phyloP scores from a whole-genome alignment of 2,113 vertebrate species.

The Lutjanus erythropterus region DNA sequence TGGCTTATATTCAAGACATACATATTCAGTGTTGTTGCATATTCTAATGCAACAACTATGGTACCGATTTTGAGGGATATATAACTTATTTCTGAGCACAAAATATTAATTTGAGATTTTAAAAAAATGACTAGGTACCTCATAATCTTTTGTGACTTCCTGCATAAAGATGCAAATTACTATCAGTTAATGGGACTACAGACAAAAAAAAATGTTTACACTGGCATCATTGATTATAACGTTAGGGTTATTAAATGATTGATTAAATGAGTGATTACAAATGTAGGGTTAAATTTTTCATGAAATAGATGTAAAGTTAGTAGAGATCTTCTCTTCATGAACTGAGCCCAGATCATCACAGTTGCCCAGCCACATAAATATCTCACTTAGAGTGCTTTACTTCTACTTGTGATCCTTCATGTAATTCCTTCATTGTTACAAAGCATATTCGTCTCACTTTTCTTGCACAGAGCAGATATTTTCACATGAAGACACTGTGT shows the following conservation, averaged over 20 bases:
- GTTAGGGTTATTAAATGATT: no score
- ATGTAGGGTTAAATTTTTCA: no score
- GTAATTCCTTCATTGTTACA: conserved; percentile 19
- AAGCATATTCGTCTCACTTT: conserved; percentile 24
- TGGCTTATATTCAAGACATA: no score
- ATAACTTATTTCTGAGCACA: neutral
- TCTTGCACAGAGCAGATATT: conserved; percentile 17
- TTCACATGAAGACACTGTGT: conserved; percentile 32
- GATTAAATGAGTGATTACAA: no score
- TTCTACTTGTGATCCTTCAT: conserved; percentile 19
- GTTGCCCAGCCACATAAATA: neutral
- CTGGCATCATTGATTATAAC: neutral
- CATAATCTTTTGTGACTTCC: neutral
- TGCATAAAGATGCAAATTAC: neutral
- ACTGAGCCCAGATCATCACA: neutral
- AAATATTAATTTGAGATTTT: neutral
- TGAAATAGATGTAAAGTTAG: neutral
- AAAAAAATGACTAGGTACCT: neutral
- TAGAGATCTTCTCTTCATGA: neutral
- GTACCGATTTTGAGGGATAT: neutral
- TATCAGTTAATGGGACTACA: neutral
- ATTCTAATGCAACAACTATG: no score
- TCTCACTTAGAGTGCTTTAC: neutral
- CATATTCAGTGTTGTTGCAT: no score
- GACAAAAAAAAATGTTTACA: neutral